Base-by-base conservation (phyloP, 92 coral and sea anemone genomes). In the Micromussa lordhowensis region DNA sequence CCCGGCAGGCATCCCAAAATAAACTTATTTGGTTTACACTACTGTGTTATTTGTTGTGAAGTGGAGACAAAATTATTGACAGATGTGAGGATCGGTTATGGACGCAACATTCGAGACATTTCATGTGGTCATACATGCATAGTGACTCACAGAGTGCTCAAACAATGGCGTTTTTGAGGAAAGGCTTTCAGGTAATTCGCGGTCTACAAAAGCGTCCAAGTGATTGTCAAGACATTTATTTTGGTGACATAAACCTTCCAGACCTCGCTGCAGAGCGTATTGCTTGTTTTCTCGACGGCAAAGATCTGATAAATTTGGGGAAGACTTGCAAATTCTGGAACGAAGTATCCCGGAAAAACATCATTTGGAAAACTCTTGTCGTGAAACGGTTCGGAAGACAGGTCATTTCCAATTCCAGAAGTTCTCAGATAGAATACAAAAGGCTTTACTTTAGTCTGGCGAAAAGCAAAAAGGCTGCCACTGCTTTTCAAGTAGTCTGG, bases 241-340 rank as follows among this genome's bases (percentile, higher is more conserved):
- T 75, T 34, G 88, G 61, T 11, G 6, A 29, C 18, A 38, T 74
- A 85, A 35, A 68, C 66, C 90, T 94, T 54, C 95, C 95, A 29
- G 80, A 68, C 28, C 57, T 92, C 29, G 95, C 74, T 66, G 92
- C 95, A 14, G 95, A 92, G 77, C 91, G 83, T 31, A 92, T 92
- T 12, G 97, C 95, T 19, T 79, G 91, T 58, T 90, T 87, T 76
- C 66, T 94, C 21, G 70, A 87, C 75, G 95, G 97, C 16, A 30
- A 69, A 66, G 97, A 94, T 82, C 88, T 94, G 21, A 85, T 94
- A 51, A 92, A 85, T 64, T 93, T 94, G 72, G 92, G 97, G 30
- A 88, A 68, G 71, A 94, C 97, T 28, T 90, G 97, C 64, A 92
- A 58, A 88, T 94, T 68, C 34, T 92, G 97, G 97, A 66, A 88